Percentiles rank a stretch among this genome's conserved stretches.
Conservation (phyloP, 2,797 vertebrate species). For the Chromis chromis region DNA sequence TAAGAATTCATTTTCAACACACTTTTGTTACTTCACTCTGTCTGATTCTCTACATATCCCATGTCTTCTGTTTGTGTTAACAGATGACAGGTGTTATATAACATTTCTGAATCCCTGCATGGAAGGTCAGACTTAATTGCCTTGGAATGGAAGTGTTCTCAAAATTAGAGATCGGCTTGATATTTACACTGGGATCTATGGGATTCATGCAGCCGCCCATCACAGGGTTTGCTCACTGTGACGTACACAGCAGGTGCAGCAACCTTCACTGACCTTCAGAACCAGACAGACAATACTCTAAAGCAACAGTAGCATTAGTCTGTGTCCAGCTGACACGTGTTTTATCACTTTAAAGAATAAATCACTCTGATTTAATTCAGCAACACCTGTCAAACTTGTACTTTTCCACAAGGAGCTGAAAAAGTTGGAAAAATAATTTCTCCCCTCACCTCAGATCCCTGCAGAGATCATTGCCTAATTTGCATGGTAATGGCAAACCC, state of each 20-base stretch:
- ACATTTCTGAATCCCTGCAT: slow-evolving; percentile 7
- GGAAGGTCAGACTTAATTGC: slow-evolving; percentile 25
- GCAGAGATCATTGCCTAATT: slow-evolving; percentile 35
- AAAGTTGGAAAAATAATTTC: slow-evolving; percentile 26
- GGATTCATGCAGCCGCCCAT: background rate
- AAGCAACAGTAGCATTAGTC: slow-evolving; percentile 26
- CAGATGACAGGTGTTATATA: slow-evolving; percentile 18
- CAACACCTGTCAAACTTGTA: slow-evolving; percentile 3
- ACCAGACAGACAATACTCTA: slow-evolving; percentile 29
- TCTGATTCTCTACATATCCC: background rate
- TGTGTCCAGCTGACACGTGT: slow-evolving; percentile 21
- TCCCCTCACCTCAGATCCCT: slow-evolving; percentile 6
- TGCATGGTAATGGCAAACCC: slow-evolving; percentile 37
- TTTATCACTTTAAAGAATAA: background rate
- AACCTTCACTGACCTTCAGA: slow-evolving; percentile 47
- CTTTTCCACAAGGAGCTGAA: slow-evolving; percentile 5
- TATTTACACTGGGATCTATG: slow-evolving; percentile 56
- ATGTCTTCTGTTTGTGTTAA: background rate
- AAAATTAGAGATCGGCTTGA: slow-evolving; percentile 30
- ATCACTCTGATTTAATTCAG: background rate
- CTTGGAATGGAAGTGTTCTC: slow-evolving; percentile 41
- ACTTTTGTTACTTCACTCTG: background rate
- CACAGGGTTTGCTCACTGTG: slow-evolving; percentile 33
- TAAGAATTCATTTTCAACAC: background rate
- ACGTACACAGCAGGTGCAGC: slow-evolving; percentile 52